Conservation (phyloP, 2,797 vertebrate genomes). For the Ctenosaura bakeri region DNA sequence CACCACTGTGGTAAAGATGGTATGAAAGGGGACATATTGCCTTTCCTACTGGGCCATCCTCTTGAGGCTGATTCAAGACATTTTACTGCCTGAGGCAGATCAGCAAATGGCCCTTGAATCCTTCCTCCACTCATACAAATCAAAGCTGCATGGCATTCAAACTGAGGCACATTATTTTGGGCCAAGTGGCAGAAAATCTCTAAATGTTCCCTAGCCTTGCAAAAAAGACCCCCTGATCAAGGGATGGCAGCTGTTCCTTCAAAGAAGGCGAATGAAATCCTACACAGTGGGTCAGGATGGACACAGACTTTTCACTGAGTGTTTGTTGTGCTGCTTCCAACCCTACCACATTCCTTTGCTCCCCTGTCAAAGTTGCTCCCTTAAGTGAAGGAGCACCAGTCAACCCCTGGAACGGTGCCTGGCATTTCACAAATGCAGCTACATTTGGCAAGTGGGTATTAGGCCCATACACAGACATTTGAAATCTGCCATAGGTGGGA, state of each 20-base stretch:
- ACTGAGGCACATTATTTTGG: neutral
- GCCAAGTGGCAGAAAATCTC: neutral
- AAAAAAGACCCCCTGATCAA: neutral
- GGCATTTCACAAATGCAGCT: conserved; percentile 15
- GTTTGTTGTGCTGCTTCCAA: neutral
- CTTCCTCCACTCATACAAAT: neutral
- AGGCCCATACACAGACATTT: neutral
- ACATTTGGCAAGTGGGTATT: conserved; percentile 9
- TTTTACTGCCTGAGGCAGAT: too few species aligned
- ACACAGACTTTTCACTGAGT: neutral
- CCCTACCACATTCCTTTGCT: neutral
- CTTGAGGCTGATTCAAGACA: neutral
- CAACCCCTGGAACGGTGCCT: conserved; percentile 1
- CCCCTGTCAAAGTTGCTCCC: neutral
- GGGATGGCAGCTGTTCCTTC: neutral
- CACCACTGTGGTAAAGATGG: neutral
- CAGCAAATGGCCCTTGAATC: neutral
- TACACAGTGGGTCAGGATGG: neutral
- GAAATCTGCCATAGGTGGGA: conserved; percentile 2
- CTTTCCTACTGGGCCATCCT: neutral
- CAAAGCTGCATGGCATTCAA: neutral
- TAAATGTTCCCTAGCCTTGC: neutral
- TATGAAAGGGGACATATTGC: neutral
- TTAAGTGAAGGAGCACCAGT: neutral
- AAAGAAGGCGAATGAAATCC: too few species aligned